Evolutionary conservation across 2,888 invertebrate species (phyloP), one percentile per base, ranked within the genome.

Genomic region (Toxonevra muliebris): DNA sequence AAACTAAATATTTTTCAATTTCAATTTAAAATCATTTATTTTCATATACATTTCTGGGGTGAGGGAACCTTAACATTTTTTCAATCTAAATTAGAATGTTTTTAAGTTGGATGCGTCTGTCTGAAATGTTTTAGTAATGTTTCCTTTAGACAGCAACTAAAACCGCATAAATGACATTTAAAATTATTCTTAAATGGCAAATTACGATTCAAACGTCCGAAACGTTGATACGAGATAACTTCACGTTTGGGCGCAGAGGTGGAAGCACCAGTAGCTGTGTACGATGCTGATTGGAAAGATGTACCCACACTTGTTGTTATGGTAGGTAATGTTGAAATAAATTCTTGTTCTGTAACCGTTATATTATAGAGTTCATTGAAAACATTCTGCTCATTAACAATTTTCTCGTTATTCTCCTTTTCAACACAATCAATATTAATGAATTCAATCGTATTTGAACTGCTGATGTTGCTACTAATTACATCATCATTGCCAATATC

Each of bases 111-210:
- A 77, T 80, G 80, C 40, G 71, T 74, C 40, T 74, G 68, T 61
- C 64, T 69, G 70, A 82, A 81, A 73, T 82, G 81, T 63, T 76
- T 72, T 43, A 80, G 64, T 40, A 80, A 65, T 11, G 78, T 73
- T 60, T 78, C 74, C 64, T 79, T 80, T 40, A 75, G 69, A 43
- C 75, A 70, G 65, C 80, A 80, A 41, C 76, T 77, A 67, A 82
- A 81, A n/a, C 79, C 77, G 71, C 81, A 80, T 54, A 82, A 65
- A 67, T 82, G 81, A 71, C 81, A 80, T 67, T 80, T 80, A 70
- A 78, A 82, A 61, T 76, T 75, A 53, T 74, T 73, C 60, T 74
- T 71, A 2, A 74, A 67, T 11, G 73, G 50, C 61, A 76, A 69
- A 70, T 75, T 77, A 40, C 75, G 71, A 73, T 76, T 76, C 3